Conservation (phyloP, 2,797 vertebrate species). For the Avahi laniger region DNA sequence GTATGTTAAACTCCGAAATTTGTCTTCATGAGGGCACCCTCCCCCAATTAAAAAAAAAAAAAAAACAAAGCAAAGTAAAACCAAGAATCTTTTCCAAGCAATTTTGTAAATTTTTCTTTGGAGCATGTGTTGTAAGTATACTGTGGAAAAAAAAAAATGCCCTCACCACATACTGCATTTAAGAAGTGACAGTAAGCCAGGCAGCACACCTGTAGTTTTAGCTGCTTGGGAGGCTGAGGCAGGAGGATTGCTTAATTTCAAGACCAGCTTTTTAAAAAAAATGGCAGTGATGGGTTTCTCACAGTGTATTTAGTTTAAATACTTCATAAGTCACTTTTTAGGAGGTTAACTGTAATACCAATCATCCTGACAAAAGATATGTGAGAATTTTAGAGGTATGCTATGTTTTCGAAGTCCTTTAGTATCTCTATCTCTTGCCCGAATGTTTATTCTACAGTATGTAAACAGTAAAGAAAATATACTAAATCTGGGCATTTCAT, state of each 20-base stretch:
- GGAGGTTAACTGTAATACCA: not conserved
- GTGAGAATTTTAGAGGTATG: not conserved
- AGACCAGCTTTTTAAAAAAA: not conserved
- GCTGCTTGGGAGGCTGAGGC: not conserved
- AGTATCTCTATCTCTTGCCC: not conserved
- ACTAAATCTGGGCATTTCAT: conserved; percentile 38
- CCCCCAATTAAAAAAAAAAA: not conserved
- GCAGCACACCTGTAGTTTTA: too few species aligned
- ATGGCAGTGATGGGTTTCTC: not conserved
- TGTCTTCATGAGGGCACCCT: not conserved
- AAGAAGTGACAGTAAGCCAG: not conserved
- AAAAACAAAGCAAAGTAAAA: not conserved
- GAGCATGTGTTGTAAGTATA: not conserved
- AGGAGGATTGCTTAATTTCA: not conserved
- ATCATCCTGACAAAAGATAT: not conserved
- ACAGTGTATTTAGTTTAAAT: not conserved
- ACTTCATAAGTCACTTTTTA: not conserved
- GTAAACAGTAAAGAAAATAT: conserved; percentile 50
- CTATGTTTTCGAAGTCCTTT: not conserved
- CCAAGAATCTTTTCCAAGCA: not conserved
- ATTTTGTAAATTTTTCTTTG: conserved; percentile 18
- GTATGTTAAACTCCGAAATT: conserved; percentile 38
- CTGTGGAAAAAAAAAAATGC: not conserved
- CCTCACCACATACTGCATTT: not conserved
- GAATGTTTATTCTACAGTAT: conserved; percentile 38